A percentile compares a stretch with the other conserved stretches of the same genome.
Conservation (phyloP, 2,113 vertebrate species). For the Takifugu bimaculatus region DNA sequence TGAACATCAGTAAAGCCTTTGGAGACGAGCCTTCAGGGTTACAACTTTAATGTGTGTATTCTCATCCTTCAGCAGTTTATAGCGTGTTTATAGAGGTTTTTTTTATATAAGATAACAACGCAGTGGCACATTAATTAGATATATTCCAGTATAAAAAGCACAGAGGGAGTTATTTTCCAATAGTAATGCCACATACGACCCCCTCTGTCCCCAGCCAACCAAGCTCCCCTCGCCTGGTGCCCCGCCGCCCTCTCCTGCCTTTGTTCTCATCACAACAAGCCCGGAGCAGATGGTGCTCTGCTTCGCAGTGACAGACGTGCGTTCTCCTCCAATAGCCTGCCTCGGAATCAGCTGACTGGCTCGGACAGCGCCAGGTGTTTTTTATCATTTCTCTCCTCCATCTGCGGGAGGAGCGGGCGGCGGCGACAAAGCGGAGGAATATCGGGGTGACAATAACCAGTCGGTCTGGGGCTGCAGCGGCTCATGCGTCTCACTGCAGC, state of each 20-base stretch:
- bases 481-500: slow-evolving; percentile 42
- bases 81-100: too few relatives aligned
- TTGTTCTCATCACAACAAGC: slow-evolving; percentile 77
- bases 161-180: slow-evolving; percentile 10
- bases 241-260: slow-evolving; percentile 63
- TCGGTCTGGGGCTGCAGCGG: slow-evolving; percentile 46
- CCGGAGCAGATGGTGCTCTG: slow-evolving; percentile 79
- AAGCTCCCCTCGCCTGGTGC: slow-evolving; percentile 19
- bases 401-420: slow-evolving; percentile 60
- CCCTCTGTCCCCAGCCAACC: slow-evolving; percentile 12
- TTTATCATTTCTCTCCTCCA: slow-evolving; percentile 55
- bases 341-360: slow-evolving; percentile 82
- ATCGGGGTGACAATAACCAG: slow-evolving; percentile 37
- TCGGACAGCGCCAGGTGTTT: slow-evolving; percentile 84
- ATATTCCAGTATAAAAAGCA: neutral
- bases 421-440: slow-evolving; percentile 47
- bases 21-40: too few relatives aligned
- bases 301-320: slow-evolving; percentile 61
- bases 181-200: slow-evolving; percentile 21
- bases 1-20: too few relatives aligned
- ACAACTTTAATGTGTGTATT: too few relatives aligned
- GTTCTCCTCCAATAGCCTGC: slow-evolving; percentile 77
- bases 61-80: too few relatives aligned
- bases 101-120: neutral
- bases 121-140: neutral